These are phyloP conservation scores for Tachypleus tridentatus DNA, from an alignment of 1,140 invertebrate species.

Conservation along the genomic window DNA sequence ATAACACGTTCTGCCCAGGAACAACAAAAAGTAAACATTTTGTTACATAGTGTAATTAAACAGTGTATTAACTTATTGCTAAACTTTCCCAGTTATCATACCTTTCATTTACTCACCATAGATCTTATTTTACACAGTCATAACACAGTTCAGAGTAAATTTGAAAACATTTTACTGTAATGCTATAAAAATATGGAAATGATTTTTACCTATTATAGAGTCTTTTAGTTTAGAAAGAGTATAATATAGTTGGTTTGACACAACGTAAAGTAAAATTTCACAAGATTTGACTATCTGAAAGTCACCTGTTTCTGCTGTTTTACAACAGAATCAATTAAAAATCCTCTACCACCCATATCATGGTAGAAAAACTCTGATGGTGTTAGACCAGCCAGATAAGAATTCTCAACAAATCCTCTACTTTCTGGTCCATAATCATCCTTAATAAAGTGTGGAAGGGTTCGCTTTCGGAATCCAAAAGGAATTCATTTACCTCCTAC, in stretches of 20 bases:
- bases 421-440: conserved; percentile 99
- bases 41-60: too few relatives aligned
- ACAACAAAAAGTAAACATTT: too few relatives aligned
- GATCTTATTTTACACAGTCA: too few relatives aligned
- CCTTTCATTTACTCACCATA: conserved; percentile 49
- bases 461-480: conserved; percentile 95
- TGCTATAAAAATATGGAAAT: too few relatives aligned
- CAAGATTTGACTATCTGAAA: conserved; percentile 50
- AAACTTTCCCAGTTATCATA: conserved; percentile 12
- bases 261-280: too few relatives aligned
- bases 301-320: conserved; percentile 98
- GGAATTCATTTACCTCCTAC: conserved; percentile 99
- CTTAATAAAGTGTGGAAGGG: conserved; percentile 98
- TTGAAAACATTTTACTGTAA: too few relatives aligned
- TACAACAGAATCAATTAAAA: conserved; percentile 99
- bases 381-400: conserved; percentile 94
- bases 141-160: too few relatives aligned
- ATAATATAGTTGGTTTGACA: too few relatives aligned
- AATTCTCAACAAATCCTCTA: conserved; percentile 98
- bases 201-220: too few relatives aligned
- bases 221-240: too few relatives aligned
- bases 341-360: conserved; percentile 99
- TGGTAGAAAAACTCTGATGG: conserved; percentile 99
- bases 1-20: too few relatives aligned
- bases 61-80: too few relatives aligned